Base-by-base conservation (phyloP, 1,140 invertebrate species). In the Drosophila neocordata region DNA sequence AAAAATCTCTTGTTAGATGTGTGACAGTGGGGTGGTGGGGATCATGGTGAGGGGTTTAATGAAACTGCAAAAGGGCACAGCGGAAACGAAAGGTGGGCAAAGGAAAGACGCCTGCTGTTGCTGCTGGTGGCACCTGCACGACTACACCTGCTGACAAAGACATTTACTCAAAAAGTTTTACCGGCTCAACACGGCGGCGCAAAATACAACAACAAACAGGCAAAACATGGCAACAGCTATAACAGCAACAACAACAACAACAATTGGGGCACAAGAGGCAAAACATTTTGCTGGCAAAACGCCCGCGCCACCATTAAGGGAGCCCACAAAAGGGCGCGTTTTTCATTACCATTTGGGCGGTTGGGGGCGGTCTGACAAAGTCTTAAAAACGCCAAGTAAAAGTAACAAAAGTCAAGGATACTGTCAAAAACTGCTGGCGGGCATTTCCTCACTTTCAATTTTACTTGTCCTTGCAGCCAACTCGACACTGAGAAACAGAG, bases 111-210 rank as follows among this genome's bases (percentile, higher is more conserved):
- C 51, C 51, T 27, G n/a, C 72, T 65, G 65, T 66, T 74, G 71
- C 73, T 78, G 37, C 11, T 48, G 41, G 41, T 48, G 41, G 15
- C 41, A 48, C 41, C 41, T 48, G 41, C 41, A 48, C 18, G 41
- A 48, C 41, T 48, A 83, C 83, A 89, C 84, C 83, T 89, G 84
- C 83, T 88, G 83, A 88, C 83, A 88, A 88, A 88, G 83, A 88
- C 83, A 88, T 88, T 88, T 89, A 88, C 84, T 88, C 83, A 88
- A 88, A 88, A 88, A 88, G 66, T 89, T 88, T 72, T 71, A 65
- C 52, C 73, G 70, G 71, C 63, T 62, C 69, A 60, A 48, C 41
- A 48, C 41, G 41, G 41, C 20, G 56, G 73, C 77, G 53, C 63
- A 81, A 87, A 81, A 81, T 81, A 81, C 75, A 61, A 41, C 63